Evolutionary conservation across 1,140 invertebrate species (phyloP), one percentile per base, ranked within the genome.

Genomic region (Drosophila trapezifrons): DNA sequence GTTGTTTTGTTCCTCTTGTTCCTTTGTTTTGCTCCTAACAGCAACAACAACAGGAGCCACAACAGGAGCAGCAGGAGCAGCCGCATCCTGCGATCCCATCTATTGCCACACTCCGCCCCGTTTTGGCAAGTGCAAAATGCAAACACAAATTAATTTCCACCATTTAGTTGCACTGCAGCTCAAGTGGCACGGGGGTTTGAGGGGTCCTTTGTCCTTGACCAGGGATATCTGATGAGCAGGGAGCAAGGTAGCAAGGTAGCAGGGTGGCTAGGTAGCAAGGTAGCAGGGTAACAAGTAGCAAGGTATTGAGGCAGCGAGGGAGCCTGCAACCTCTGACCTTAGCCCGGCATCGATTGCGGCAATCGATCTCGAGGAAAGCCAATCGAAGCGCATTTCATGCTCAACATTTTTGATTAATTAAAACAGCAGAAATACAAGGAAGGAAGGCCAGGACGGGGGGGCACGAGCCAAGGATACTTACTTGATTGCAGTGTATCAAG

Each of bases 1-100:
- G 57, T 73, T 60, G 66, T 71, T 70, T 70, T 43, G 43, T 47
- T 55, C 42, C 42, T 40, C 22, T 20, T 45, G 22, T 64, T 59
- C 69, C 49, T 74, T 75, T 75, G 72, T 74, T 80, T 76, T 71
- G 60, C 51, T 80, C 59, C 69, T 72, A 72, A 72, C 43, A 43
- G 27, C 22, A 29, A 25, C 5, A 20, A 17, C 17, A 15, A 7
- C 40, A 42, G n/a, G n/a, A n/a, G n/a, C n/a, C n/a, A 7, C 15
- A 6, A 38, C 5, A 9, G 10, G 8, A 32, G 5, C 29, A 32
- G 4, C 0, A 32, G 10, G 3, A 32, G 10, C 10, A 35, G 27
- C n/a, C 1, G 46, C 46, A 20, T 20, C 10, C 4, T 47, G 22
- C 20, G 0, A 15, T 13, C 42, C 42, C 47, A 32, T 49, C 46